Evolutionary conservation across 2,888 invertebrate species (phyloP).

Genomic region (Nemoura dubitans): DNA sequence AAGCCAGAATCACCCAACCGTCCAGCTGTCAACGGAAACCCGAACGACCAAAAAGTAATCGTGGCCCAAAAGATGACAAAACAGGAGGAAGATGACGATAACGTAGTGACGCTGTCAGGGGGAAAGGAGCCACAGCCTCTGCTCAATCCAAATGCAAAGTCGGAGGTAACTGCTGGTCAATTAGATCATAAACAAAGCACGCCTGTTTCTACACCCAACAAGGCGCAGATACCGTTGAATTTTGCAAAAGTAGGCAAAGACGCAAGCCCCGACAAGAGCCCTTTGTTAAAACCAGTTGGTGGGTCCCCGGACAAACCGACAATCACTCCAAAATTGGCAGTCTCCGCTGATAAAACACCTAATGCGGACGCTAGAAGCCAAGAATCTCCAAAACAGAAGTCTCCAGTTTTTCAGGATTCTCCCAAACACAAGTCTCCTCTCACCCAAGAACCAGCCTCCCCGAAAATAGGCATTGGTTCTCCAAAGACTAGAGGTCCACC

Average conservation of each 20-base stretch:
- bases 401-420: not conserved
- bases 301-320: slow-evolving; percentile 1
- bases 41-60: not conserved
- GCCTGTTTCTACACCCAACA: not conserved
- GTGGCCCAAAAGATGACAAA: slow-evolving; percentile 13
- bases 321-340: not conserved
- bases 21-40: slow-evolving; percentile 1
- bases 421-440: not conserved
- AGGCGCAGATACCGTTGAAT: slow-evolving; percentile 19
- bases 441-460: not conserved
- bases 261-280: not conserved
- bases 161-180: not conserved
- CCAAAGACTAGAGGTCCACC: slow-evolving; percentile 13
- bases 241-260: not conserved
- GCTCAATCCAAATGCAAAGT: not conserved
- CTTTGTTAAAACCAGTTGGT: not conserved
- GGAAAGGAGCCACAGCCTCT: not conserved
- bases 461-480: not conserved
- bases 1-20: not conserved
- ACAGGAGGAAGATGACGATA: slow-evolving; percentile 34
- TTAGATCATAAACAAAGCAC: not conserved
- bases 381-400: slow-evolving; percentile 13
- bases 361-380: not conserved
- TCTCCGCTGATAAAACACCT: not conserved
- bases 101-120: not conserved